Base-by-base conservation (phyloP, 2,113 vertebrate genomes). In the Solea senegalensis region DNA sequence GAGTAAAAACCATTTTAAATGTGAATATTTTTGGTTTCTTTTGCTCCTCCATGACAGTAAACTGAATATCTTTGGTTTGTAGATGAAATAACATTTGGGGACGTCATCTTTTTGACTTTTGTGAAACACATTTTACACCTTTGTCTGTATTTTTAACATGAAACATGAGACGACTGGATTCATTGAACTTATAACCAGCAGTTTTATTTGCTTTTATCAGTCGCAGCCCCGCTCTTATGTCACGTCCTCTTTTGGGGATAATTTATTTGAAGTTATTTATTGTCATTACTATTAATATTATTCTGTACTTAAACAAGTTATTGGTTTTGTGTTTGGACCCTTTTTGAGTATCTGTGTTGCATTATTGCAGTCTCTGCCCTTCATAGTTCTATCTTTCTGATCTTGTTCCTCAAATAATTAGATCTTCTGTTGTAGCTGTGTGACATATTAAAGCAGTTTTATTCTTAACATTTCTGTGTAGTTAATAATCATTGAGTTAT, bases 391-490 rank as follows among this genome's bases (percentile, higher is more conserved):
- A 54, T 85, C 62, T 72, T 72, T 69, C 48, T 54, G 60, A 56
- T 58, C 59, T 21, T 85, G 76, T 88, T 83, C 59, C 67, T 78
- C 65, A 62, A 63, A 69, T 71, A 74, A 1, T 53, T 67, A 70
- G 69, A 82, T 41, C 27, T 77, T 50, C 69, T 90, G 81, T 92
- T 86, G 72, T 80, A 88, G 88, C 69, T 82, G 75, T 89, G 86
- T 90, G 88, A 90, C 63, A 70, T 72, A 90, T 91, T 90, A 89
- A 88, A 92, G 77, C 77, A 41, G 71, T 79, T 45, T 69, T 14
- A 15, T 84, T 63, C 79, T 73, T 63, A 76, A 58, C 21, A 10
- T 26, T 0, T 39, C 3, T 77, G 76, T 68, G 57, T 61, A 43
- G 52, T 27, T 21, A 78, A 41, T 44, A 9, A 40, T 87, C 54